A percentile compares a stretch with the other conserved stretches of the same genome.
These are phyloP conservation scores for Smutsia temminckii DNA, from an alignment of 2,797 vertebrate genomes.

Conservation along the genomic window DNA sequence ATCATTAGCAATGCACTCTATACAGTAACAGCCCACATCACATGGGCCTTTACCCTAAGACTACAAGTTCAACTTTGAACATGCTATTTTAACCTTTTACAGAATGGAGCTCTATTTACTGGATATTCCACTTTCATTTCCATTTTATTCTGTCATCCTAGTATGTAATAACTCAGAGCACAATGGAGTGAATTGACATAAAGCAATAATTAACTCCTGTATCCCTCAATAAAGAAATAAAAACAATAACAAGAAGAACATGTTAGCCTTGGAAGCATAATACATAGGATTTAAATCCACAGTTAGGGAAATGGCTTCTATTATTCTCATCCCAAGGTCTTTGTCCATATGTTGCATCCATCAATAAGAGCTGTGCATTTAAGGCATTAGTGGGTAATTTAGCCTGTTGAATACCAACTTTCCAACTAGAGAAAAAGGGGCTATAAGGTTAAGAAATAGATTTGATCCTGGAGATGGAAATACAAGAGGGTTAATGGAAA, in stretches of 20 bases:
- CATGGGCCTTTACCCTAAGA: constrained; percentile 72
- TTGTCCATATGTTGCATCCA: constrained; percentile 10
- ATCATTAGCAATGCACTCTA: neutral
- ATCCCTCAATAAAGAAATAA: constrained; percentile 39
- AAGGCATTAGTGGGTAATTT: constrained; percentile 47
- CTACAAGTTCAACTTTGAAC: constrained; percentile 81
- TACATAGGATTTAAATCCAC: neutral
- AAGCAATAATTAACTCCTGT: constrained; percentile 51
- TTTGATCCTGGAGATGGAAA: constrained; percentile 56
- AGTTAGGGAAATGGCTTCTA: constrained; percentile 7
- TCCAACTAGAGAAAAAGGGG: constrained; percentile 14
- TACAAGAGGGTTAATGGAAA: constrained; percentile 69
- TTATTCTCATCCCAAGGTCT: constrained; percentile 46
- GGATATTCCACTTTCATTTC: constrained; percentile 64
- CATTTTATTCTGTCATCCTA: constrained; percentile 39
- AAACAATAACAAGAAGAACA: constrained; percentile 15
- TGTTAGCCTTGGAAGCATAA: constrained; percentile 38
- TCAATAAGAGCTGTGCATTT: constrained; percentile 38
- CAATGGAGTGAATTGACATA: constrained; percentile 42
- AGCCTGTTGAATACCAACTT: constrained; percentile 71
- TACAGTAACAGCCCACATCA: constrained; percentile 75
- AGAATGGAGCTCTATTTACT: constrained; percentile 77
- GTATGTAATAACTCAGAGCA: constrained; percentile 70
- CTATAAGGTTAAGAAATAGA: constrained; percentile 69
- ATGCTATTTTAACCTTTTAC: constrained; percentile 81